Conservation (phyloP, 2,888 invertebrate genomes). For the Kuschelorhynchus macadamiae region DNA sequence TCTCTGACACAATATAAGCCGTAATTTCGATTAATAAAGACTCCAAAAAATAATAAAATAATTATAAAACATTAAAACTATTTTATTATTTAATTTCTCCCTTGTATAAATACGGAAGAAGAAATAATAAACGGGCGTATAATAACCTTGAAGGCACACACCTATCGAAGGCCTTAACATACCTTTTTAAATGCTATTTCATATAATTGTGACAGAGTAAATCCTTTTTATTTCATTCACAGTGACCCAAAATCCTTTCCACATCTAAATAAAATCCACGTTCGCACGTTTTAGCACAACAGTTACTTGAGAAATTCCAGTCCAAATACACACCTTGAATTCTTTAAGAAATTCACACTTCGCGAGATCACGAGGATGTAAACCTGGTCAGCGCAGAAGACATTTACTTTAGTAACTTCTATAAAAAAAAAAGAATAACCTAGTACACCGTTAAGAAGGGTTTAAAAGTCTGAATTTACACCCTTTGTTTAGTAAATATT, state of each 20-base stretch:
- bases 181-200: slow-evolving; percentile 16
- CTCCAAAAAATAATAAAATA: too few species aligned
- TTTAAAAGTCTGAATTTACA: slow-evolving; percentile 17
- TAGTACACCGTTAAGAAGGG: slow-evolving; percentile 5
- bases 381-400: slow-evolving; percentile 21
- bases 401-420: background rate
- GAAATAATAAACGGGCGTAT: too few species aligned
- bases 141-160: slow-evolving; percentile 31
- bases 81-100: too few species aligned
- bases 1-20: too few species aligned
- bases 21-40: too few species aligned
- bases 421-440: slow-evolving; percentile 1
- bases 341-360: slow-evolving; percentile 42
- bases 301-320: slow-evolving; percentile 46
- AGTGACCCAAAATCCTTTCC: slow-evolving; percentile 5
- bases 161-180: slow-evolving; percentile 21
- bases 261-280: slow-evolving; percentile 26
- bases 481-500: slow-evolving; percentile 32
- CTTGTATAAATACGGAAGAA: too few species aligned
- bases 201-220: too few species aligned
- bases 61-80: too few species aligned
- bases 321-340: slow-evolving; percentile 49
- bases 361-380: slow-evolving; percentile 20
- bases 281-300: slow-evolving; percentile 41
- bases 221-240: too few species aligned